A percentile compares a stretch with the other conserved stretches of the same genome.
These are phyloP conservation scores for Hylia prasina DNA, from an alignment of 2,113 vertebrate species.

Conservation along the genomic window DNA sequence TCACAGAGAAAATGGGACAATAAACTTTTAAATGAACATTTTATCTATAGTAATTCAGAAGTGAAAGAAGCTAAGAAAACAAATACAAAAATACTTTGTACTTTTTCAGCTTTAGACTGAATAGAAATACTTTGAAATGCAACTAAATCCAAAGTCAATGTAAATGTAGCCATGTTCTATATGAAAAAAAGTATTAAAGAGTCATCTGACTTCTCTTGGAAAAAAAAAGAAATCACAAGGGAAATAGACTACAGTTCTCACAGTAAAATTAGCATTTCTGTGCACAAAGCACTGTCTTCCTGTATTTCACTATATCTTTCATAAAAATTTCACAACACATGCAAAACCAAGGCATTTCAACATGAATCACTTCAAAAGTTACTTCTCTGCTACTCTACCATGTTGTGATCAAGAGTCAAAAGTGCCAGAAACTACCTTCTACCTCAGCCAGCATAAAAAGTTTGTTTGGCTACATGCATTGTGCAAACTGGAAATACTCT, in stretches of 20 bases:
- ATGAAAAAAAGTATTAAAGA: conserved; percentile 19
- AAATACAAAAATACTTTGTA: neutral
- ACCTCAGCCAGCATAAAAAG: neutral
- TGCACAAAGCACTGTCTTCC: conserved; percentile 27
- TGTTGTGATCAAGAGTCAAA: neutral
- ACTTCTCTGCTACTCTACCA: neutral
- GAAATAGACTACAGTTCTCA: conserved; percentile 33
- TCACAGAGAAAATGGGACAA: neutral
- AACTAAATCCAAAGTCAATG: neutral
- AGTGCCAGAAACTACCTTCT: neutral
- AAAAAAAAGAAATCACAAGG: conserved; percentile 32
- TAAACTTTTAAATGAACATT: neutral
- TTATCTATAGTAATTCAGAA: neutral
- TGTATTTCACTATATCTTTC: conserved; percentile 10
- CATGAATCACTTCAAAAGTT: neutral
- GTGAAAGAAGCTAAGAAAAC: neutral
- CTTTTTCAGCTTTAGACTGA: neutral
- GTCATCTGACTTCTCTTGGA: neutral
- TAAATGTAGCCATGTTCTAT: neutral
- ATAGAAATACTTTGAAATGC: neutral
- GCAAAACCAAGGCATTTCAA: conserved; percentile 7
- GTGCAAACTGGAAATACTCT: neutral
- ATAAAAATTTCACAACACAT: conserved; percentile 13
- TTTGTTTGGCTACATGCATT: neutral
- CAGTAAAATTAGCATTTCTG: conserved; percentile 30